Base-by-base conservation (phyloP, 2,888 invertebrate species). In the Microplitis manilae region DNA sequence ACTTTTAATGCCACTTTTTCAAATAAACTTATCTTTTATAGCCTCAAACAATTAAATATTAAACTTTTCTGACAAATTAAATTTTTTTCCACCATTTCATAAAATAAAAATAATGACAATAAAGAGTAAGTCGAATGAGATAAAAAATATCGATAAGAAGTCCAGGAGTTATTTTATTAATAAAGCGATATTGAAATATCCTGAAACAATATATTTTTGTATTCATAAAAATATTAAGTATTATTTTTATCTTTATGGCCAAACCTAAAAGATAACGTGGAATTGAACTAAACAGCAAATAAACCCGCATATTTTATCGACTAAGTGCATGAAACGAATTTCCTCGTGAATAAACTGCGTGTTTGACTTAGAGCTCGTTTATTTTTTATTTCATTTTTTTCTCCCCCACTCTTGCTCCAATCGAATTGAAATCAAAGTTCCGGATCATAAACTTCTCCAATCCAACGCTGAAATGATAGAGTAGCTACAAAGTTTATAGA, bases 321-420 rank as follows among this genome's bases (percentile, higher is more conserved):
- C 64, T 65, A 70, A 68, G 68, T 75, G 69, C 75, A 75, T 75
- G 70, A 64, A 70, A 75, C 64, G 38, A 75, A 75, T 70, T 75
- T 75, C 65, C 65, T 59, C 5, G 65, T 65, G 65, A 65, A 65
- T 38, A 30, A 65, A 65, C 30, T 65, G 65, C 65, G 38, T 65
- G 65, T 65, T 65, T 65, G 65, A 65, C 30, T 65, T 65, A 7
- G 38, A 65, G 38, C 30, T 65, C 30, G 38, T 38, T 30, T 30
- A 30, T 8, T 65, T 65, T 30, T 38, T 17, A 8, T 59, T 59
- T 59, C 59, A 13, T 59, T 8, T 62, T 15, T n/a, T 17, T 62
- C 8, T 62, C 5, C 17, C n/a, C 20, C 8, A 7, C n/a, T 20
- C 20, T 62, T 62, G 17, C 38, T 65, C 20, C 30, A 65, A 65